phyloP scores from a whole-genome alignment of 1,140 invertebrate genomes.

The Agrilus planipennis region DNA sequence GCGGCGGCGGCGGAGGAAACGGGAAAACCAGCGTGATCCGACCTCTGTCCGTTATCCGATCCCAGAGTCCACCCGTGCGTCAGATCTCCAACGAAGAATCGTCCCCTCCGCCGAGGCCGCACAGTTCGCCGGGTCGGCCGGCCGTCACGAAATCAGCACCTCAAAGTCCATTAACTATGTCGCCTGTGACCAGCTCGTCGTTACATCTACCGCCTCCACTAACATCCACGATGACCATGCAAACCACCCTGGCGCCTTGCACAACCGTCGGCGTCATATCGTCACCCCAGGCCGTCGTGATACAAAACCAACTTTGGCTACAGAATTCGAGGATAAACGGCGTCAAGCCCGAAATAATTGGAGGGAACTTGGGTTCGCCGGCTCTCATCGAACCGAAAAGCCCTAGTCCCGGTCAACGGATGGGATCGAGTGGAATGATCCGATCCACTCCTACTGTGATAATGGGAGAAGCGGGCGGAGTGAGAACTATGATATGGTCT shows the following conservation, averaged over 20 bases:
- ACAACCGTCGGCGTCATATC: slow-evolving; percentile 32
- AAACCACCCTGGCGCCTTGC: slow-evolving; percentile 23
- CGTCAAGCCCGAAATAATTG: slow-evolving; percentile 66
- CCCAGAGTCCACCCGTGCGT: slow-evolving; percentile 27
- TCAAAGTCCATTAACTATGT: slow-evolving; percentile 25
- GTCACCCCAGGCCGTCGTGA: slow-evolving; percentile 33
- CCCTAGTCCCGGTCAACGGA: slow-evolving; percentile 30
- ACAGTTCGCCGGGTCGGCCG: slow-evolving; percentile 30
- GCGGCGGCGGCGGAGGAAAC: slow-evolving; percentile 14
- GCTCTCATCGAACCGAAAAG: slow-evolving; percentile 48
- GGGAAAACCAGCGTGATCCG: slow-evolving; percentile 25
- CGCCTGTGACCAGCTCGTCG: slow-evolving; percentile 21
- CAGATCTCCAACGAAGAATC: slow-evolving; percentile 27
- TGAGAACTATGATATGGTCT: slow-evolving; percentile 85
- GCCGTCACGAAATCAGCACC: slow-evolving; percentile 24
- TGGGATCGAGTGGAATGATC: slow-evolving; percentile 37
- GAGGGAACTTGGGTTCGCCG: slow-evolving; percentile 45
- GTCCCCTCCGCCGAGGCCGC: slow-evolving; percentile 31
- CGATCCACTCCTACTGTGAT: slow-evolving; percentile 74
- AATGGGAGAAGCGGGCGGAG: slow-evolving; percentile 82
- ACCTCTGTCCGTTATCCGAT: slow-evolving; percentile 19
- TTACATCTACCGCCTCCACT: slow-evolving; percentile 5
- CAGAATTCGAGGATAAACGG: slow-evolving; percentile 54
- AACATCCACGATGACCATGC: slow-evolving; percentile 14
- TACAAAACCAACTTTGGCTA: slow-evolving; percentile 46